These are phyloP conservation scores for Drosophila tristis DNA, from an alignment of 1,140 invertebrate species.

Conservation along the genomic window DNA sequence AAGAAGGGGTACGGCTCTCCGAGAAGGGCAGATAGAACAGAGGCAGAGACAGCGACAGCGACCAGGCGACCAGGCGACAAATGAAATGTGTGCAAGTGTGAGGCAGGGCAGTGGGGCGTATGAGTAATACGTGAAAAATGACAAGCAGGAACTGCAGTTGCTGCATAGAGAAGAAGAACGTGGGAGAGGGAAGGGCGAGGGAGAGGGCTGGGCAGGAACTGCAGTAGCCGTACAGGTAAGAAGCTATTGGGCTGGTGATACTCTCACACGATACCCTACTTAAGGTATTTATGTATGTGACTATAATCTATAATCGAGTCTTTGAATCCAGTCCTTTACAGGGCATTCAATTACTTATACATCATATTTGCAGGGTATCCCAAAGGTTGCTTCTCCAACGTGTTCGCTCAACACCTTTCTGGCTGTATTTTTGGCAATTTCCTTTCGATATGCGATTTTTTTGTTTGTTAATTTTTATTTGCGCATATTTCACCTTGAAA, in stretches of 20 bases:
- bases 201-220: neutral
- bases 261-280: too few relatives aligned
- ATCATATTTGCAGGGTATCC: neutral
- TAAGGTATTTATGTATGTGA: too few relatives aligned
- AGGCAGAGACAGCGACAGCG: conserved; percentile 9
- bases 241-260: too few relatives aligned
- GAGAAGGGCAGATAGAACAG: neutral
- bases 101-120: conserved; percentile 49
- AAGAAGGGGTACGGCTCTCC: too few relatives aligned
- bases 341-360: too few relatives aligned
- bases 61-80: conserved; percentile 19
- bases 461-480: conserved; percentile 56
- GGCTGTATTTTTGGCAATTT: conserved; percentile 42
- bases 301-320: too few relatives aligned
- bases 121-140: conserved; percentile 60
- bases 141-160: conserved; percentile 56
- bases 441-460: conserved; percentile 39
- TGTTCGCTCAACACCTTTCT: conserved; percentile 10
- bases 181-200: neutral
- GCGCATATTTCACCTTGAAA: conserved; percentile 79
- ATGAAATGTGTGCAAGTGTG: conserved; percentile 31
- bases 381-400: neutral
- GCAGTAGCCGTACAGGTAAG: too few relatives aligned
- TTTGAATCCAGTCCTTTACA: too few relatives aligned
- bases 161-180: neutral